A percentile compares a stretch with the other conserved stretches of the same genome.
These are phyloP conservation scores for Drosophila kikkawai DNA, from an alignment of 1,140 invertebrate genomes.

Conservation along the genomic window DNA sequence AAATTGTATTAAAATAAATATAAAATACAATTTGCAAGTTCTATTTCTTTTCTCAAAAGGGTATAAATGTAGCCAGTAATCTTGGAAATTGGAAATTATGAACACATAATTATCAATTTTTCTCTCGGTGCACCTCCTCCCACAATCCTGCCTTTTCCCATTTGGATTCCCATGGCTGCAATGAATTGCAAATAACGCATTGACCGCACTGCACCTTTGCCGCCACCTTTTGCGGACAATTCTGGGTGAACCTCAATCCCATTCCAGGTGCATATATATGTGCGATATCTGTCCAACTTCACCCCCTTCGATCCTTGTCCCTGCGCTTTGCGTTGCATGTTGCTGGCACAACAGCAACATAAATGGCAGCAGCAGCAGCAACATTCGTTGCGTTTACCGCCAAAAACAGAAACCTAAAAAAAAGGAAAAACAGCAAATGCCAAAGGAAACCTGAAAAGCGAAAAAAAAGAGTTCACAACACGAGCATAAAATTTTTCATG, in stretches of 20 bases:
- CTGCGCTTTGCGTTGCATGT: constrained; percentile 35
- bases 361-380: constrained; percentile 50
- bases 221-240: constrained; percentile 75
- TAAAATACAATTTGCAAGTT: not conserved
- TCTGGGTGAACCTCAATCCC: constrained; percentile 65
- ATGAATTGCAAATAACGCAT: constrained; percentile 82
- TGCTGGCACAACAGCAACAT: constrained; percentile 68
- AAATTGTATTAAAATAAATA: not conserved
- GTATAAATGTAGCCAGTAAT: not conserved
- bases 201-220: constrained; percentile 80
- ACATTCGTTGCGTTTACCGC: constrained; percentile 79
- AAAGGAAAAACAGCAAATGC: constrained; percentile 39
- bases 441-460: constrained; percentile 37
- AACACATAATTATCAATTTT: not conserved
- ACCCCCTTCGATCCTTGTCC: not conserved
- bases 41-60: not conserved
- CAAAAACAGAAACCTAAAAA: constrained; percentile 72
- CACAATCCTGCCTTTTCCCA: constrained; percentile 34
- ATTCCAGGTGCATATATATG: constrained; percentile 30
- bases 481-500: constrained; percentile 80
- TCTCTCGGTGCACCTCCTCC: not conserved
- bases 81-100: rapidly evolving
- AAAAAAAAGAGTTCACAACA: constrained; percentile 66
- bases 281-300: constrained; percentile 66
- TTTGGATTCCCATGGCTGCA: constrained; percentile 62